Percentiles rank a stretch among this genome's conserved stretches.
Conservation (phyloP, 2,797 vertebrate genomes). For the Agapornis canus region DNA sequence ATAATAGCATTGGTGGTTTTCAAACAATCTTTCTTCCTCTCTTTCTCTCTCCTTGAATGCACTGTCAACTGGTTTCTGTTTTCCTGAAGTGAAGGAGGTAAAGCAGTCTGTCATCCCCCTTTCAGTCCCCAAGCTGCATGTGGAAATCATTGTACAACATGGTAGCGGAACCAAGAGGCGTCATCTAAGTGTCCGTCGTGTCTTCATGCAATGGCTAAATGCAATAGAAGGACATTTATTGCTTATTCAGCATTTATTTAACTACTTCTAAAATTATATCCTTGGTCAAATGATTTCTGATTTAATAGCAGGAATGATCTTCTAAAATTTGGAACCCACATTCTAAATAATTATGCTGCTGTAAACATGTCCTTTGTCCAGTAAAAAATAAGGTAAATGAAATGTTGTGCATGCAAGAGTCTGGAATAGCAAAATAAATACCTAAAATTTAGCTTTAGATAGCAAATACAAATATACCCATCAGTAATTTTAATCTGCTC, state of each 20-base stretch:
- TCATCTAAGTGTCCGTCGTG: background rate
- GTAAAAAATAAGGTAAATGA: background rate
- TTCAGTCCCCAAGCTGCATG: background rate
- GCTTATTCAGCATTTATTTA: background rate
- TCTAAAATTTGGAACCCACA: background rate
- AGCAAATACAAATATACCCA: background rate
- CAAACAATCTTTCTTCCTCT: background rate
- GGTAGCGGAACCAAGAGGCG: background rate
- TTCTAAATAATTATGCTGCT: background rate
- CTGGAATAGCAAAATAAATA: background rate
- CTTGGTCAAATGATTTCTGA: background rate
- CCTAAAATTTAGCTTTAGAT: background rate
- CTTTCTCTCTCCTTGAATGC: background rate
- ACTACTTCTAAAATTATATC: background rate
- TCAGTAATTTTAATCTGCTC: background rate
- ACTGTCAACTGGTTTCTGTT: slow-evolving; percentile 8
- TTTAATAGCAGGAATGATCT: background rate
- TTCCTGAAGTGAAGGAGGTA: background rate
- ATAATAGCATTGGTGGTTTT: slow-evolving; percentile 12
- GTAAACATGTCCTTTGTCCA: background rate
- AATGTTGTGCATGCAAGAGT: background rate
- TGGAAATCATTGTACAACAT: background rate
- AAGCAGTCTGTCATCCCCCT: background rate
- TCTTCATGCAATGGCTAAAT: background rate
- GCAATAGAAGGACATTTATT: background rate